Evolutionary conservation across 2,113 vertebrate species (phyloP), one percentile per base, ranked within the genome.

Genomic region (Papio anubis): DNA sequence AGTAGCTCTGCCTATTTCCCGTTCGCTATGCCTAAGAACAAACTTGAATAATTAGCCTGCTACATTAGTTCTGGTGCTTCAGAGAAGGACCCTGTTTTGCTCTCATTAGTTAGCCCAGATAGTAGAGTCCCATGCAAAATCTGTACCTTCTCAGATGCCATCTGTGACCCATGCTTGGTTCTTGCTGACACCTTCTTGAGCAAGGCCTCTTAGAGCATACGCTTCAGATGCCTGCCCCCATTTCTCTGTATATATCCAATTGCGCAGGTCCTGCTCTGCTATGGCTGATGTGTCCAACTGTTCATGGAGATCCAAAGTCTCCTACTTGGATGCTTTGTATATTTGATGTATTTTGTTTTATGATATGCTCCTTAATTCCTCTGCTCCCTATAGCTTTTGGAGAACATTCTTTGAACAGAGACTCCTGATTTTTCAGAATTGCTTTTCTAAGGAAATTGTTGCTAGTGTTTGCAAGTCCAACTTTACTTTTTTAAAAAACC

Each of bases 401-500:
- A 93, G 55, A 82, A n/a, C 17, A 48, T 95, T 84, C 45, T 94
- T 93, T 95, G 73, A 94, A 76, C 86, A 57, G 45, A n/a, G 64
- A 35, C 45, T 96, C 45, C 87, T 61, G 35, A 50, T 52, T 78
- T 48, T n/a, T 94, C 94, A 90, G 57, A 92, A 86, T 78, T 96
- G 57, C 27, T 95, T 91, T 95, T 95, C 59, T 80, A 92, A 97
- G 64, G 80, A 84, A 96, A 57, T 97, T 45, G 92, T 55, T 57
- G 52, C 70, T 85, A 88, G 59, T 95, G 57, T 94, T 97, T 86
- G 17, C 57, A 96, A 98, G 81, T 79, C 48, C 85, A 91, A 97
- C 48, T 79, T 98, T 79, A 81, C 76, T 61, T 97, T 97, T 87
- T n/a, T 35, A 25, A 48, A 14, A 68, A 90, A 80, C 8, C 30